phyloP scores from a whole-genome alignment of 2,888 invertebrate species.

The Nemurella pictetii region DNA sequence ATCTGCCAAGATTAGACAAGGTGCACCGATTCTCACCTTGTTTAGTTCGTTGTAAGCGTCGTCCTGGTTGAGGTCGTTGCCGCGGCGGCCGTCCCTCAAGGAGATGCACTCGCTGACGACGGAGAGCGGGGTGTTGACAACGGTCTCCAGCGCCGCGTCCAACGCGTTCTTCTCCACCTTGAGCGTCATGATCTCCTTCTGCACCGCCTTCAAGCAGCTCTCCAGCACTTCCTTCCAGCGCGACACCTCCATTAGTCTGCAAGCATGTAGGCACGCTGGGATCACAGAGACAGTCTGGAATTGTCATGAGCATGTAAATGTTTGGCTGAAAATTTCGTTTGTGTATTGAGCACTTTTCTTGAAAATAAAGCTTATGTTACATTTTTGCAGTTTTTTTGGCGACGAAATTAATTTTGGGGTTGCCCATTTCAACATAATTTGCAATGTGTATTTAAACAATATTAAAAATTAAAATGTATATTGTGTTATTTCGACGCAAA shows the following conservation, averaged over 20 bases:
- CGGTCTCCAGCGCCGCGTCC: constrained; percentile 71
- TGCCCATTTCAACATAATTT: too few relatives aligned
- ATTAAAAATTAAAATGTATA: too few relatives aligned
- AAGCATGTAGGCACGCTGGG: not conserved
- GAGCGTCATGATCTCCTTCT: constrained; percentile 65
- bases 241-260: constrained; percentile 50
- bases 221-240: constrained; percentile 66
- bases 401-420: too few relatives aligned
- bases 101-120: constrained; percentile 74
- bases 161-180: constrained; percentile 73
- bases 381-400: too few relatives aligned
- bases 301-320: too few relatives aligned
- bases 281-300: too few relatives aligned
- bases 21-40: constrained; percentile 64
- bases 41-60: constrained; percentile 76
- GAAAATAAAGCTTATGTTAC: too few relatives aligned
- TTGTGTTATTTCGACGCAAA: too few relatives aligned
- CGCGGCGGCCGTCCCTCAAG: constrained; percentile 73
- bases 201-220: constrained; percentile 63
- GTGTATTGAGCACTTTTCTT: too few relatives aligned
- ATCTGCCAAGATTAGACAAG: too few relatives aligned
- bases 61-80: constrained; percentile 75
- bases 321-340: too few relatives aligned
- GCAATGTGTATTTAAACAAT: too few relatives aligned
- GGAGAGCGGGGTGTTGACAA: constrained; percentile 68